A percentile compares a stretch with the other conserved stretches of the same genome.
phyloP scores from a whole-genome alignment of 2,888 invertebrate genomes.

The Drosophila nr. medialis region DNA sequence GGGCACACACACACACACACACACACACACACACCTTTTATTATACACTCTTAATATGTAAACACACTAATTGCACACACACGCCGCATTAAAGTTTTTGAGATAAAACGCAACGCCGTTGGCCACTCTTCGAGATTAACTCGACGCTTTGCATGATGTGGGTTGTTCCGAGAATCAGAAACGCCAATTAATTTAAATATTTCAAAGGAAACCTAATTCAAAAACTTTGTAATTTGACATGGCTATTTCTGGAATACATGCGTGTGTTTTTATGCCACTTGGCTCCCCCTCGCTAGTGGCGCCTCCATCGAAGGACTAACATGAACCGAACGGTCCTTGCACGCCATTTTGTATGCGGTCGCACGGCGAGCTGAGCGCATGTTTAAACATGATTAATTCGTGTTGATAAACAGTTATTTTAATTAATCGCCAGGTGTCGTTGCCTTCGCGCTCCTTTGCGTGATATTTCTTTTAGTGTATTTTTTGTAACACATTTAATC shows the following conservation, averaged over 20 bases:
- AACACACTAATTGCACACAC: slow-evolving; percentile 40
- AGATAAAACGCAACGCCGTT: slow-evolving; percentile 41
- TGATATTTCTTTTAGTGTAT: slow-evolving; percentile 14
- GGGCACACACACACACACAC: background rate
- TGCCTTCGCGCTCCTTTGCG: slow-evolving; percentile 36
- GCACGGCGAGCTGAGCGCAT: slow-evolving; percentile 52
- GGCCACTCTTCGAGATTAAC: slow-evolving; percentile 32
- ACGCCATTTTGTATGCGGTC: slow-evolving; percentile 60
- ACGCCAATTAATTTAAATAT: background rate
- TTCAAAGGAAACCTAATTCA: background rate
- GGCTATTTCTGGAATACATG: slow-evolving; percentile 24
- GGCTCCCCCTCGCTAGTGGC: background rate
- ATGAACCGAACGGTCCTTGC: slow-evolving; percentile 52
- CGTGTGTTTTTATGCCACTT: slow-evolving; percentile 11
- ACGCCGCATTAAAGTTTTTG: slow-evolving; percentile 35
- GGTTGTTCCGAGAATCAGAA: slow-evolving; percentile 21
- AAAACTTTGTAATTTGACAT: slow-evolving; percentile 5
- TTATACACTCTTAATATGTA: slow-evolving; percentile 18
- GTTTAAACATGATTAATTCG: slow-evolving; percentile 76
- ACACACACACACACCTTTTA: background rate
- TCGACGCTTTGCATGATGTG: background rate
- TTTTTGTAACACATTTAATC: background rate
- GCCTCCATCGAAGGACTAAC: slow-evolving; percentile 17
- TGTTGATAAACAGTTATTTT: slow-evolving; percentile 78
- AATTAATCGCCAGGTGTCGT: slow-evolving; percentile 82